Percentiles rank a stretch among this genome's conserved stretches.
Evolutionary conservation across 2,888 invertebrate species (phyloP).

Genomic region (Adelognathus sp.): DNA sequence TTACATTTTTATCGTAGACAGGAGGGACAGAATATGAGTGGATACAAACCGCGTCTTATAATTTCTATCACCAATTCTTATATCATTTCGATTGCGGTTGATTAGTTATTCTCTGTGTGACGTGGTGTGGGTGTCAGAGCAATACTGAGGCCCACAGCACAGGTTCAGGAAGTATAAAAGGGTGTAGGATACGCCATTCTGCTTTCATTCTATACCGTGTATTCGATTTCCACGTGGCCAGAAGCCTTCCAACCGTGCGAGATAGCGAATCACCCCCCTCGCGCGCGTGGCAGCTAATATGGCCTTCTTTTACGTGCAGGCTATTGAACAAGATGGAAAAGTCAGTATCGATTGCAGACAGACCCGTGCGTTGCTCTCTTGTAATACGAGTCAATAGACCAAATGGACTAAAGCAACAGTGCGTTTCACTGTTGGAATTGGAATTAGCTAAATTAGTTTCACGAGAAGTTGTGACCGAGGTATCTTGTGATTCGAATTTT

Average conservation of each 20-base stretch:
- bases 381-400: neutral
- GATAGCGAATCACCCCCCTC: neutral
- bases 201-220: neutral
- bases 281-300: neutral
- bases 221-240: constrained; percentile 21
- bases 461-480: neutral
- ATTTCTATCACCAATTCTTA: too few species aligned
- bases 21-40: too few species aligned
- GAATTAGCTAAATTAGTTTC: constrained; percentile 5
- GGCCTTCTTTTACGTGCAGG: neutral
- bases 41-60: too few species aligned
- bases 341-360: constrained; percentile 16
- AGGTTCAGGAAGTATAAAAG: neutral
- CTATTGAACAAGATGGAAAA: constrained; percentile 17
- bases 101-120: too few species aligned
- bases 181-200: constrained; percentile 22
- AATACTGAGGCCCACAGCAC: constrained; percentile 44
- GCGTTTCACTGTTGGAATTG: constrained; percentile 3
- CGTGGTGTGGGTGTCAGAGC: too few species aligned
- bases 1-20: too few species aligned
- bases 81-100: too few species aligned
- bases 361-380: too few species aligned
- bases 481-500: neutral
- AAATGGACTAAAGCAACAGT: constrained; percentile 16
- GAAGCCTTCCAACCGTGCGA: constrained; percentile 45